phyloP scores from a whole-genome alignment of 1,140 invertebrate genomes.

The Dolichoris vasculosae region DNA sequence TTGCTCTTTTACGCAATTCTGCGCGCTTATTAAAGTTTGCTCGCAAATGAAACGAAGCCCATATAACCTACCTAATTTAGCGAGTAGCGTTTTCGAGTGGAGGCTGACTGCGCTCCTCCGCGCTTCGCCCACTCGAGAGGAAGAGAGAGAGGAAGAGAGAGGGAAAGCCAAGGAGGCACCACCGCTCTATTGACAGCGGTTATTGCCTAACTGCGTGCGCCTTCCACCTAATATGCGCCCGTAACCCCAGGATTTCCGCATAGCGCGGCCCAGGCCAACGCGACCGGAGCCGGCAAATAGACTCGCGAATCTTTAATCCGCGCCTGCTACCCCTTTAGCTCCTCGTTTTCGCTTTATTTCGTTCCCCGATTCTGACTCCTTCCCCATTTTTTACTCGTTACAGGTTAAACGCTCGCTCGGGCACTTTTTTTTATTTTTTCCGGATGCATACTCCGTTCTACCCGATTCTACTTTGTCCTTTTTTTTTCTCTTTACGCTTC shows the following conservation, averaged over 20 bases:
- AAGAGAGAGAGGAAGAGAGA: conserved; percentile 9
- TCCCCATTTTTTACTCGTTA: no score
- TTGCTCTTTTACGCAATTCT: conserved; percentile 77
- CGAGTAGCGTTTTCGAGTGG: conserved; percentile 75
- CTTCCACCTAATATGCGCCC: conserved; percentile 75
- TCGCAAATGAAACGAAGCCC: conserved; percentile 76
- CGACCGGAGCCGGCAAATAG: conserved; percentile 70
- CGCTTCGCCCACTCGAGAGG: conserved; percentile 53
- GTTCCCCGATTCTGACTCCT: background rate
- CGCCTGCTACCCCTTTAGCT: conserved; percentile 49
- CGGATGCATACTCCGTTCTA: conserved; percentile 34
- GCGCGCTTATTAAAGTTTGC: conserved; percentile 76
- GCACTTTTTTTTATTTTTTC: conserved; percentile 50
- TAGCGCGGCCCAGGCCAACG: conserved; percentile 60
- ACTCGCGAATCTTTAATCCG: conserved; percentile 71
- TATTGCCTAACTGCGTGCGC: conserved; percentile 75
- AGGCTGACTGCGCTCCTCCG: conserved; percentile 51
- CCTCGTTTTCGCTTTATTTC: conserved; percentile 34
- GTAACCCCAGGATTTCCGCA: conserved; percentile 65
- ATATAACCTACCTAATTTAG: conserved; percentile 77
- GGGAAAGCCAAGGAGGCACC: conserved; percentile 60
- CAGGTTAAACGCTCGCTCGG: background rate
- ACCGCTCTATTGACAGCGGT: conserved; percentile 75
- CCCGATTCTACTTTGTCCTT: background rate
- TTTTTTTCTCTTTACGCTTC: background rate